Conservation (phyloP, 2,113 vertebrate genomes). For the Sterrhoptilus dennistouni region DNA sequence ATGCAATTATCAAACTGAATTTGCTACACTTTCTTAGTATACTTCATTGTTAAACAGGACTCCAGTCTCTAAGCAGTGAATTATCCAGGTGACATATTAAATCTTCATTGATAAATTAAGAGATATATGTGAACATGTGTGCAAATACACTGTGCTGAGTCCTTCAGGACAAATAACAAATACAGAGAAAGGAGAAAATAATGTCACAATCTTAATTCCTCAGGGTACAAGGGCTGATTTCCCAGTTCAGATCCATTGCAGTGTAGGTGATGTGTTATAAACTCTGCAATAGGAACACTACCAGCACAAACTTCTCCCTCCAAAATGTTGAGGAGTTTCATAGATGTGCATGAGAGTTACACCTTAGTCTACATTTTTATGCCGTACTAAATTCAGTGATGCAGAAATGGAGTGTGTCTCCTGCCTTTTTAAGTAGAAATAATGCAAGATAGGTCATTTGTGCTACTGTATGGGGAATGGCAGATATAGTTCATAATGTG, state of each 20-base stretch:
- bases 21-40: not conserved
- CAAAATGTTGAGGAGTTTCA: not conserved
- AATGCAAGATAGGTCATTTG: not conserved
- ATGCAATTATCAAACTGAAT: not conserved
- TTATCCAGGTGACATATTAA: not conserved
- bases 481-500: not conserved
- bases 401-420: not conserved
- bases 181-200: not conserved
- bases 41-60: not conserved
- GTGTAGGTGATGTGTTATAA: not conserved
- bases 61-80: not conserved
- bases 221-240: not conserved
- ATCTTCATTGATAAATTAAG: not conserved
- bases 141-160: not conserved
- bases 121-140: not conserved
- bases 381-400: not conserved
- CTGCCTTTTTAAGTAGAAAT: not conserved
- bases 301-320: not conserved
- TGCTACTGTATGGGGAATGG: not conserved
- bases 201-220: not conserved
- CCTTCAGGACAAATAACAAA: not conserved
- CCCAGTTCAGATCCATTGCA: not conserved
- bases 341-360: not conserved
- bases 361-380: not conserved
- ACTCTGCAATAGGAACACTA: not conserved